Evolutionary conservation across 2,113 vertebrate genomes (phyloP).

Genomic region (Cyanistes caeruleus): DNA sequence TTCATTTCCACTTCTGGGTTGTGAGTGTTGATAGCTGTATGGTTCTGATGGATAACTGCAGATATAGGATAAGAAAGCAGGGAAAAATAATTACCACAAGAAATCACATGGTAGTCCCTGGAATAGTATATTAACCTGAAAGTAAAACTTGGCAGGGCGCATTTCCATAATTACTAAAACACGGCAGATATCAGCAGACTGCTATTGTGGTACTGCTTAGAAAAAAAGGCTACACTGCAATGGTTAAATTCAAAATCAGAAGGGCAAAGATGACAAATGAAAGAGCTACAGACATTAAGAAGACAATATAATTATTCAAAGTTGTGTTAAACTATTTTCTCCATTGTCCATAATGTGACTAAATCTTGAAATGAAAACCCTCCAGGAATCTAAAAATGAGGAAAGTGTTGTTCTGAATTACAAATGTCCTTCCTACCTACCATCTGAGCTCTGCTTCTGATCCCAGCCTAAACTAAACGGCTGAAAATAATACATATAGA

Average conservation of each 20-base stretch:
- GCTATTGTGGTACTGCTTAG: background rate
- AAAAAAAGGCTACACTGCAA: background rate
- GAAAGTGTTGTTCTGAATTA: background rate
- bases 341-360: background rate
- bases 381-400: background rate
- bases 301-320: background rate
- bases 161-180: background rate
- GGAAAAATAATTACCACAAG: background rate
- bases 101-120: background rate
- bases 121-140: background rate
- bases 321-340: background rate
- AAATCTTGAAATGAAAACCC: background rate
- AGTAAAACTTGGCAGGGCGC: background rate
- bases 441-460: background rate
- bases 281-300: background rate
- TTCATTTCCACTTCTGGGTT: constrained; percentile 28
- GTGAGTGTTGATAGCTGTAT: background rate
- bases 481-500: background rate
- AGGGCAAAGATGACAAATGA: background rate
- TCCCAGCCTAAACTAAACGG: background rate
- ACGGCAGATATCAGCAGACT: background rate
- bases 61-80: constrained; percentile 5
- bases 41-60: constrained; percentile 19
- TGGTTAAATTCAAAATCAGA: background rate
- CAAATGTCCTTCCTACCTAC: background rate